Base-by-base conservation (phyloP, 1,140 invertebrate genomes). In the Druon quercuslanigerum region DNA sequence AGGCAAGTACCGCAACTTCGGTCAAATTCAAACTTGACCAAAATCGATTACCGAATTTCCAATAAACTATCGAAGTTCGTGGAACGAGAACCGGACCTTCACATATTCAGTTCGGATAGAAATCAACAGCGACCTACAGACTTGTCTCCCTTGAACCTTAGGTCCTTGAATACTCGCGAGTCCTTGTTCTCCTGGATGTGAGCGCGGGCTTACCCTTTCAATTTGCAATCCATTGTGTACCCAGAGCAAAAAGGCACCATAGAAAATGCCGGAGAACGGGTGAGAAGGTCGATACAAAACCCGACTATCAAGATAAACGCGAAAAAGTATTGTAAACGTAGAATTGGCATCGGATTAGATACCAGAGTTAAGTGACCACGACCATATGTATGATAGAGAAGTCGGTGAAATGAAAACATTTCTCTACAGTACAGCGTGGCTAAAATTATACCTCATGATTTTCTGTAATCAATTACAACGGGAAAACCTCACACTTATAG, bases 201-300 rank as follows among this genome's bases (percentile, higher is more conserved):
- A 60, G 52, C 33, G 2, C 17, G 51, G 14, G 50, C 40, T 71
- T 17, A 70, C 70, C 75, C 54, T 50, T 71, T 72, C 75, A 77
- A 77, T 77, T 77, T 77, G 75, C 75, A 73, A 73, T 73, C 75
- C 71, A 77, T 77, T 77, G 75, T 77, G 71, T 11, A 51, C 19
- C 50, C 0, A 46, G 14, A 5, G 60, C 8, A 66, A 46, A 66
- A 66, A 40, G 12, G 13, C 33, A 66, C n/a, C 25, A 14, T 40
- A 13, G n/a, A 66, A 66, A 66, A 40, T 40, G 8, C 8, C 40
- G 25, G 25, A n/a, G 25, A 40, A 40, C 60, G 60, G 60, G 60
- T 66, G 60, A 66, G 60, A 66, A 66, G 33, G 33, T 46, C 33
- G 60, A 8, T 13, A 16, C 33, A 13, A 46, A 66, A 66, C 14